Evolutionary conservation across 2,888 invertebrate genomes (phyloP), one percentile per base, ranked within the genome.

Genomic region (Temnothorax rugatulus): DNA sequence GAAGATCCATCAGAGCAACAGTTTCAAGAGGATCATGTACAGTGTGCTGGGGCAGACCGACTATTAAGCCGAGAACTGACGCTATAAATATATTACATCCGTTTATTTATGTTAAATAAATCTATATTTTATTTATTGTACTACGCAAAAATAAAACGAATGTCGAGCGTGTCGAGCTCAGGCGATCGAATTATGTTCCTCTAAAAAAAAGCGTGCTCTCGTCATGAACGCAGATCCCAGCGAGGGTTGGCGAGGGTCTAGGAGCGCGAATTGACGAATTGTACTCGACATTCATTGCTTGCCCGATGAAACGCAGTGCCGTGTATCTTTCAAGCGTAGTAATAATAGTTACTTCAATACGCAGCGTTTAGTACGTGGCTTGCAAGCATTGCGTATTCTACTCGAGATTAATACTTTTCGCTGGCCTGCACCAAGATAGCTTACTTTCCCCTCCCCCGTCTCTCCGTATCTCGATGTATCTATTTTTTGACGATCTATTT

Each of bases 1-100:
- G 94, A 96, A 96, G 93, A 98, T 98, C 94, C 98, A 98, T 93
- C 98, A 98, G 95, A 98, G 98, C 95, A 97, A 97, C 95, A 98
- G 98, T 90, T 98, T 98, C 96, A 98, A 98, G 95, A 97, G 98
- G 95, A 97, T 98, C 94, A 98, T 98, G 98, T 97, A 97, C 96
- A 97, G 97, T 96, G 98, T 98, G 91, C 96, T 98, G 94, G 97
- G 98, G 91, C 97, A 98, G 95, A 96, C 96, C 86, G 96, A 97
- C 94, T 95, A 95, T 95, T 95, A 91, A 94, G 86, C 76, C 83
- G 74, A 90, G 74, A 90, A 89, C 86, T 89, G 89, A 91, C 83
- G 86, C 84, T 92, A 91, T 84, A 82, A 82, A 90, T 88, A 90
- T 86, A 89, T 85, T 86, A 89, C 21, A 50, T 85, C 34, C 77